Evolutionary conservation across 2,113 vertebrate genomes (phyloP), one percentile per base, ranked within the genome.

Genomic region (Ictidomys tridecemlineatus): DNA sequence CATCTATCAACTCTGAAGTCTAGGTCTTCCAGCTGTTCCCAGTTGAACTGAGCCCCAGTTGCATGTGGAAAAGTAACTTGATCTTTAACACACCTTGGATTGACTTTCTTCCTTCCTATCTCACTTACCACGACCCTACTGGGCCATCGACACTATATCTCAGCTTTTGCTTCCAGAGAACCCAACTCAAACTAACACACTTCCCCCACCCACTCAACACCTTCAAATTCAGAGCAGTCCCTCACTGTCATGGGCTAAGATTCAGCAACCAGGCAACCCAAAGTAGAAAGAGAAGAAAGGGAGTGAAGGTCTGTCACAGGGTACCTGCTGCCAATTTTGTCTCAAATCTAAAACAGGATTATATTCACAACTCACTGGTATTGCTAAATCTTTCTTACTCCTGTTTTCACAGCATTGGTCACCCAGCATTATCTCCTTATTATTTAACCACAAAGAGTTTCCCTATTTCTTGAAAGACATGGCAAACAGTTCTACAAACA

Each of bases 391-490:
- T 98, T 95, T 72, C 85, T 92, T 53, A 3, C 3, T 56, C 58
- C 95, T 92, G 48, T 79, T 95, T 94, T 53, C 77, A 45, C 20
- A 28, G 39, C 86, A 96, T 97, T 93, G 92, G 58, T 97, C 97
- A 97, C 83, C 67, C 83, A 96, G 91, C 8, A 34, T 95, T 96
- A 92, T 95, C 92, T 85, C 93, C 93, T 93, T 97, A 95, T 96
- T 96, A 97, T 91, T 98, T 96, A 96, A 92, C 93, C 58, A 51
- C 89, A 97, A 56, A 96, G 45, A 96, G 72, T 91, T 65, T 95
- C 79, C 39, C 51, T 91, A 89, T 97, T 98, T 97, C 98, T 97
- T 74, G 65, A 97, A 96, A 91, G 94, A 96, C 95, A 93, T n/a
- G 96, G 73, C 94, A 94, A 96, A 85, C 24, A 96, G 76, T 34